Evolutionary conservation across 2,113 vertebrate genomes (phyloP).

Genomic region (Neolamprologus longior): DNA sequence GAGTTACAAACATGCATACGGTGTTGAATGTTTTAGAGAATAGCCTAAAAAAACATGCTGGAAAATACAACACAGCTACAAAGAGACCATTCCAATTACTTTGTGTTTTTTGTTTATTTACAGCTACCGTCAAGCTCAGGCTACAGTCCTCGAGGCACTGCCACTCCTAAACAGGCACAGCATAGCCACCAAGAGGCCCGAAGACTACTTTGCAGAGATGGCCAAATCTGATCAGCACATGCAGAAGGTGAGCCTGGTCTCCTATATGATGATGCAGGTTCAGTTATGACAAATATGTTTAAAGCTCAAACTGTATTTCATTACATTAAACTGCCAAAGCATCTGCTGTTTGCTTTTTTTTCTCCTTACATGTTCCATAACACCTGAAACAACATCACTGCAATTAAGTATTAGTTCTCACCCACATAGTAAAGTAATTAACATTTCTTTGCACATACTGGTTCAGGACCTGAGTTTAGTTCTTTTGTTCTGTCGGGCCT

Average conservation of each 20-base stretch:
- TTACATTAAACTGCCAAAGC: neutral
- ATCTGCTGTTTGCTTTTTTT: neutral
- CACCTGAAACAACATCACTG: neutral
- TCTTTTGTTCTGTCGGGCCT: neutral
- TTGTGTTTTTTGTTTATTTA: neutral
- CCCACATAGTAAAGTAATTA: neutral
- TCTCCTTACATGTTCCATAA: neutral
- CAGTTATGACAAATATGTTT: neutral
- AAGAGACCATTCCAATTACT: neutral
- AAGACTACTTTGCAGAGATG: slow-evolving; percentile 98
- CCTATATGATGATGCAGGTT: neutral
- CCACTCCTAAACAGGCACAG: slow-evolving; percentile 77
- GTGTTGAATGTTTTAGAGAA: neutral
- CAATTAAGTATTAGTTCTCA: neutral
- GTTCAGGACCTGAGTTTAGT: neutral
- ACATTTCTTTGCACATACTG: neutral
- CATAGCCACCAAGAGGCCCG: slow-evolving; percentile 82
- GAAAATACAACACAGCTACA: neutral
- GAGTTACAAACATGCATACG: neutral
- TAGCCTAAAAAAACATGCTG: neutral
- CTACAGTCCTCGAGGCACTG: slow-evolving; percentile 80
- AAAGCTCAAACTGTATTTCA: neutral
- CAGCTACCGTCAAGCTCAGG: slow-evolving; percentile 93
- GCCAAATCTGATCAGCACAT: slow-evolving; percentile 97
- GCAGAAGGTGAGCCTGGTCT: slow-evolving; percentile 83